Evolutionary conservation across 2,797 vertebrate species (phyloP).

Genomic region (Gallinago stenura): DNA sequence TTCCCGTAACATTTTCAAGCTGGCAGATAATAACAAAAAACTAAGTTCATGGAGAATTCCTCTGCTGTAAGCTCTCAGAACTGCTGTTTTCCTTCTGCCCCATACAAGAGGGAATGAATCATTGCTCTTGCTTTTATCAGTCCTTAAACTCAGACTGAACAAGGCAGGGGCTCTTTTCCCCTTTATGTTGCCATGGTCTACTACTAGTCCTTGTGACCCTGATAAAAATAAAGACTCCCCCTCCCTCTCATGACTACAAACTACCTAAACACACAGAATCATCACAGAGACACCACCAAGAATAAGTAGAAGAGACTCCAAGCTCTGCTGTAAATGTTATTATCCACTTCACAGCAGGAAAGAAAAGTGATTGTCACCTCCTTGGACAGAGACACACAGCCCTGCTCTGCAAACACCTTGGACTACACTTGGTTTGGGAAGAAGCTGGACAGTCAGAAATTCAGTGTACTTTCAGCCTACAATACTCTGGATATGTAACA

Average conservation of each 20-base stretch:
- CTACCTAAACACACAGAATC: background rate
- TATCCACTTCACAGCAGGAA: background rate
- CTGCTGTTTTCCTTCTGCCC: background rate
- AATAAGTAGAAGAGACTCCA: background rate
- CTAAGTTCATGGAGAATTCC: background rate
- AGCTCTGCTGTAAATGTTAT: background rate
- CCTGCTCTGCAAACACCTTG: background rate
- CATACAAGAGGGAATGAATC: background rate
- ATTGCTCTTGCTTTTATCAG: background rate
- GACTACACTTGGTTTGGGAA: background rate
- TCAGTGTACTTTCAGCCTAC: background rate
- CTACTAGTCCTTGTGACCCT: background rate
- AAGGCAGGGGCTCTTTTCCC: background rate
- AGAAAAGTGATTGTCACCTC: background rate
- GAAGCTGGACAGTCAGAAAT: background rate
- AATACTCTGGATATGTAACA: background rate
- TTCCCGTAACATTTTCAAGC: background rate
- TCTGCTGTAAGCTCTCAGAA: background rate
- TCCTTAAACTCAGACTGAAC: background rate
- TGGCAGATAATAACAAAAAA: background rate
- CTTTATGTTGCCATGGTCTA: background rate
- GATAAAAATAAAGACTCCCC: background rate
- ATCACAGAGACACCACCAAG: background rate
- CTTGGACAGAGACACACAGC: background rate
- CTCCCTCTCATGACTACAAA: background rate